These are phyloP conservation scores for Antigone vipio DNA, from an alignment of 2,113 vertebrate genomes.

Conservation along the genomic window DNA sequence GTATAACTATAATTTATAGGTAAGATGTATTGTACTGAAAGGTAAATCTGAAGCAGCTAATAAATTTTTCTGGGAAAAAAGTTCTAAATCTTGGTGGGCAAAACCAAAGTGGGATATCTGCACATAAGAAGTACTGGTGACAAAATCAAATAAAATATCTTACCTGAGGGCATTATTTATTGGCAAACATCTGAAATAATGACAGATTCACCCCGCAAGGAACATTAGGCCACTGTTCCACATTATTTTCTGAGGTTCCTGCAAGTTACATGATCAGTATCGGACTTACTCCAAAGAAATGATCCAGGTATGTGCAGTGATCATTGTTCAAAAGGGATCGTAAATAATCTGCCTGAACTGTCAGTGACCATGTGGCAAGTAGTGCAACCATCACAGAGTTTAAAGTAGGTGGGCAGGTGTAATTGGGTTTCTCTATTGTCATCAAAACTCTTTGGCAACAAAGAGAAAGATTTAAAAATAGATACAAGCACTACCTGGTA, in stretches of 20 bases:
- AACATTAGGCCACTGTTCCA: background rate
- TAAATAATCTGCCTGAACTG: background rate
- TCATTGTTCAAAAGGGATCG: background rate
- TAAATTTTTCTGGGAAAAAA: background rate
- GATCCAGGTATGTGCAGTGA: background rate
- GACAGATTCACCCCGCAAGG: background rate
- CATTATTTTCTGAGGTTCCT: background rate
- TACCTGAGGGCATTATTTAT: background rate
- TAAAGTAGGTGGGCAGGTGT: background rate
- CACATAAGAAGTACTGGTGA: background rate
- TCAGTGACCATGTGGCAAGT: background rate
- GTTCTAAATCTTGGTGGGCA: background rate
- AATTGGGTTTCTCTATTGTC: background rate
- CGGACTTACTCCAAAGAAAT: background rate
- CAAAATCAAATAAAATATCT: background rate
- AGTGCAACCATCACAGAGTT: background rate
- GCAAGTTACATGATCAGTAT: background rate
- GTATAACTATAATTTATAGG: background rate
- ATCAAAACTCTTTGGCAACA: background rate
- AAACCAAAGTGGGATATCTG: background rate
- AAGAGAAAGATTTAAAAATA: background rate
- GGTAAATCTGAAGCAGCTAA: background rate
- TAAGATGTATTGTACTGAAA: background rate
- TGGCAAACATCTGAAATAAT: background rate
- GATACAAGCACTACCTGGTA: background rate